Base-by-base conservation (phyloP, 2,113 vertebrate species). In the Megalops atlanticus region DNA sequence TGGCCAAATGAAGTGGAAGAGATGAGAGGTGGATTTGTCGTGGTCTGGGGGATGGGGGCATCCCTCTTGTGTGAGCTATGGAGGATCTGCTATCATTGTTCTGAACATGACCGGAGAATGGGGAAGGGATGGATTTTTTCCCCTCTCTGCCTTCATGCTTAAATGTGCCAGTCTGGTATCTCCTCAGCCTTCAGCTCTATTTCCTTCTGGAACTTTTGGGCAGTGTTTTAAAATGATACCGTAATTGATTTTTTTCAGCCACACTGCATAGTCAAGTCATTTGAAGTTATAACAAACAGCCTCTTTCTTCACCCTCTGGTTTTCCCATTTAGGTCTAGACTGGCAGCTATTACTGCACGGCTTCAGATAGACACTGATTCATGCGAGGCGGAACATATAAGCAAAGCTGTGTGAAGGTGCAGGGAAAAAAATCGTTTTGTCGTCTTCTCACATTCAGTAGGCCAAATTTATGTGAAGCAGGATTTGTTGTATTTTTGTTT, bases 191-290 rank as follows among this genome's bases (percentile, higher is more conserved):
- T 35, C 33, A 35, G 11, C 38, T 35, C 15, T 35, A 72, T 21
- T 18, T 36, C 70, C 35, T 38, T n/a, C 70, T 72, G 70, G 70
- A 18, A 35, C 36, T 72, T 72, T 72, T 15, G 33, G 36, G 70
- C 11, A 36, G 35, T 16, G 36, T 36, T 72, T 39, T 38, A 38
- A 72, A 72, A 72, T 58, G 16, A 35, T 72, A 38, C 69, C 35
- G 15, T 72, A 38, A 71, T 71, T 71, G 69, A 72, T 72, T 72
- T 72, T 72, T 38, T 72, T 72, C 70, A 36, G 35, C 11, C 16
- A 72, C 12, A 21, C 33, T 38, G 18, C 33, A 72, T 1, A 4
- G 69, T 12, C 10, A 71, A 12, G 38, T 72, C 33, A 72, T 72
- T 71, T 71, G 14, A 71, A 71, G 35, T 36, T 38, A 15, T 72